phyloP scores from a whole-genome alignment of 2,113 vertebrate genomes.

The Donacobius atricapilla region DNA sequence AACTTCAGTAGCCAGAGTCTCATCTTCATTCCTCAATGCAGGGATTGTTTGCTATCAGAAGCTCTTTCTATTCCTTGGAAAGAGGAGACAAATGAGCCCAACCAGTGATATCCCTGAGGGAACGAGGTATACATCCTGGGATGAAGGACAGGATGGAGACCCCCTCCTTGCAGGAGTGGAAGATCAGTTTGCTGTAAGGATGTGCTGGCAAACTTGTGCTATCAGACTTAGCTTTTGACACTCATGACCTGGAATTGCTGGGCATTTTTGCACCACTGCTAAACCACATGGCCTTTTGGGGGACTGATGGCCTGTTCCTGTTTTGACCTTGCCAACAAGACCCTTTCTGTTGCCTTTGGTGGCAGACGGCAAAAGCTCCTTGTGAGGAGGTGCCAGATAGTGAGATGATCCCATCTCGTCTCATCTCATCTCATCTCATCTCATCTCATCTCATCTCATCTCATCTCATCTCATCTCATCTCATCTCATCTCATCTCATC shows the following conservation, averaged over 20 bases:
- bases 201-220: background rate
- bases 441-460: background rate
- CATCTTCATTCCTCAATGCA: background rate
- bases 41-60: background rate
- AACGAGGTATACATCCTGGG: background rate
- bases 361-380: background rate
- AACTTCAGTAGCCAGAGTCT: background rate
- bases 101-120: fast-evolving
- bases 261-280: background rate
- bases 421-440: background rate
- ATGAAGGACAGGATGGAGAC: background rate
- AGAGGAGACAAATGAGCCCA: background rate
- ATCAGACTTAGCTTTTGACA: background rate
- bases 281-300: background rate
- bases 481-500: background rate
- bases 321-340: background rate
- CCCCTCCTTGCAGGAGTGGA: background rate
- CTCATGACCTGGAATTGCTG: background rate
- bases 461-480: background rate
- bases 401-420: background rate
- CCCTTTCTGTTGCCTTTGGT: background rate
- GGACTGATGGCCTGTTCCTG: fast-evolving
- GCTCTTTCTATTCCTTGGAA: background rate
- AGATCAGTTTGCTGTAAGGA: background rate
- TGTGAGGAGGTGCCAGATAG: background rate